Conservation (phyloP, 2,888 invertebrate genomes). For the Tinea trinotella region DNA sequence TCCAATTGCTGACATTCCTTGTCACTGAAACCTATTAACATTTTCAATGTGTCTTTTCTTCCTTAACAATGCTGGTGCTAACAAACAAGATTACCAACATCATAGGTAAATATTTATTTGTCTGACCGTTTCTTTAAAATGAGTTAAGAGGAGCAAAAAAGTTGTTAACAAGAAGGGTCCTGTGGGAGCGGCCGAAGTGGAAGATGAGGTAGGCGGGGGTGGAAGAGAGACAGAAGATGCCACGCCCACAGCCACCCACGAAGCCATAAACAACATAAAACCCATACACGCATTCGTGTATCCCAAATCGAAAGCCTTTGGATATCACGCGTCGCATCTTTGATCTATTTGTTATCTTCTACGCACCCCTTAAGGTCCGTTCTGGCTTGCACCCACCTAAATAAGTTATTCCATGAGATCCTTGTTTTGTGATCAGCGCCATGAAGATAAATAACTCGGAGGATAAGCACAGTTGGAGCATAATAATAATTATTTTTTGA, state of each 20-base stretch:
- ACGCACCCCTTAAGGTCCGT: conserved; percentile 41
- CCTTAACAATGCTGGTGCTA: conserved; percentile 35
- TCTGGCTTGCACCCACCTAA: conserved; percentile 40
- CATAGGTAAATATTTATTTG: conserved; percentile 57
- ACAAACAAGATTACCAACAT: conserved; percentile 57
- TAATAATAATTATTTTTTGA: conserved; percentile 67
- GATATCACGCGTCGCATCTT: conserved; percentile 44
- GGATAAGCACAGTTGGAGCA: conserved; percentile 58
- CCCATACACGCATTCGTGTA: conserved; percentile 71
- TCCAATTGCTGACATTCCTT: background rate
- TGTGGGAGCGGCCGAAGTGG: conserved; percentile 65
- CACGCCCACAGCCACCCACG: conserved; percentile 72
- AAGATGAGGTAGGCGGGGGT: conserved; percentile 29
- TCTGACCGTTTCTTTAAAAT: conserved; percentile 62
- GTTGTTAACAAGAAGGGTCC: conserved; percentile 66
- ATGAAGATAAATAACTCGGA: conserved; percentile 68
- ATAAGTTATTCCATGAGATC: conserved; percentile 62
- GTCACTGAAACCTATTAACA: conserved; percentile 11
- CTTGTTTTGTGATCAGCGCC: conserved; percentile 66
- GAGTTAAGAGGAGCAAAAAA: conserved; percentile 64
- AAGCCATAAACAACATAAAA: conserved; percentile 70
- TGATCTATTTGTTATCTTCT: background rate
- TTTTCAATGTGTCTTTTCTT: background rate
- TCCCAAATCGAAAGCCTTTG: conserved; percentile 55
- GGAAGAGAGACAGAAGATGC: conserved; percentile 42